A percentile compares a stretch with the other conserved stretches of the same genome.
phyloP scores from a whole-genome alignment of 2,888 invertebrate genomes.

The Drosophila macrothrix region DNA sequence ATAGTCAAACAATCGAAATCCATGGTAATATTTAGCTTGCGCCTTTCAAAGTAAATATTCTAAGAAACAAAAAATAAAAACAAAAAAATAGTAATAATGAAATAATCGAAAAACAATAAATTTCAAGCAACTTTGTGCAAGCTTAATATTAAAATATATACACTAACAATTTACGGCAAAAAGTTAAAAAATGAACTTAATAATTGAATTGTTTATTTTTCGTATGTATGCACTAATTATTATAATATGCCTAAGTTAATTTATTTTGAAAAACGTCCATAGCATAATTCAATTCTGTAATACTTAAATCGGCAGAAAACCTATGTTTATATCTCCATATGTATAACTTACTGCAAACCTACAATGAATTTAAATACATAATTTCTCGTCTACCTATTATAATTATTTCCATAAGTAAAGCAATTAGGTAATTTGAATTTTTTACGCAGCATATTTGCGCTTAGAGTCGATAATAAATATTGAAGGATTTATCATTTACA shows the following conservation, averaged over 20 bases:
- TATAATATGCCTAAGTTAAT: conserved; percentile 48
- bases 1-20: conserved; percentile 1
- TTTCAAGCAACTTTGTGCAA: not conserved
- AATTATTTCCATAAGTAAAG: conserved; percentile 2
- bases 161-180: not conserved
- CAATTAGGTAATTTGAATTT: conserved; percentile 1
- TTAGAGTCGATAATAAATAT: not conserved
- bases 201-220: not conserved
- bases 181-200: not conserved
- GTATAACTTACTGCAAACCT: not conserved
- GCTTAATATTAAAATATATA: not conserved
- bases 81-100: not conserved
- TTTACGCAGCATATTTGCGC: not conserved
- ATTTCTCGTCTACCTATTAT: not conserved
- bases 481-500: not conserved
- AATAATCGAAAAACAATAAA: not conserved
- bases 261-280: conserved; percentile 70
- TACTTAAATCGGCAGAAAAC: not conserved
- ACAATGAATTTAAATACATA: not conserved
- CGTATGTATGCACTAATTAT: conserved; percentile 18
- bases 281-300: conserved; percentile 26
- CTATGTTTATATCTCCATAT: not conserved
- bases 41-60: not conserved
- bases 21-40: conserved; percentile 3
- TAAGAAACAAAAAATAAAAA: not conserved